Percentiles rank a stretch among this genome's conserved stretches.
Evolutionary conservation across 1,140 invertebrate species (phyloP).

Genomic region (Bombus impatiens): DNA sequence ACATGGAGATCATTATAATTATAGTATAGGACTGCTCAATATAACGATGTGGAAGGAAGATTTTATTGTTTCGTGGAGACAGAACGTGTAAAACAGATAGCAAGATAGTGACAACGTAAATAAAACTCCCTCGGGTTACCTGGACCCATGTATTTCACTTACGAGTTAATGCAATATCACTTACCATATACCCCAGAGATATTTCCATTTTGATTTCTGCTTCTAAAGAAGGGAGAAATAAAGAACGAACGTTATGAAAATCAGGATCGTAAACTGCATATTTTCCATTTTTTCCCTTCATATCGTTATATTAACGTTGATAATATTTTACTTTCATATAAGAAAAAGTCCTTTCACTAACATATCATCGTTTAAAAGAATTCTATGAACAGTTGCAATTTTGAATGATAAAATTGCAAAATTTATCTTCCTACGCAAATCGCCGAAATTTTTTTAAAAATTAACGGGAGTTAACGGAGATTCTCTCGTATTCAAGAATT

Average conservation of each 20-base stretch:
- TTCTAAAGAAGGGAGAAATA: too few relatives aligned
- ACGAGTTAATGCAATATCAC: conserved; percentile 40
- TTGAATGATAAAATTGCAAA: neutral
- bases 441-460: too few relatives aligned
- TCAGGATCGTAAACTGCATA: neutral
- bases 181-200: conserved; percentile 11
- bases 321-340: too few relatives aligned
- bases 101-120: conserved; percentile 9
- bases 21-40: too few relatives aligned
- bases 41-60: neutral
- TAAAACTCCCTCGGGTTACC: conserved; percentile 27
- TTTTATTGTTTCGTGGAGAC: neutral
- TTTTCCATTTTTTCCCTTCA: too few relatives aligned
- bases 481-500: neutral
- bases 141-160: conserved; percentile 28
- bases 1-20: neutral
- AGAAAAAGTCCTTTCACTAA: too few relatives aligned
- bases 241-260: neutral
- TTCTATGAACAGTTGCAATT: neutral
- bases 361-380: too few relatives aligned
- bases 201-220: conserved; percentile 28
- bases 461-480: too few relatives aligned
- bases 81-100: neutral
- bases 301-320: neutral
- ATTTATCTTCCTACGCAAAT: too few relatives aligned